Base-by-base conservation (phyloP, 2,113 vertebrate species). In the Semnornis frantzii region DNA sequence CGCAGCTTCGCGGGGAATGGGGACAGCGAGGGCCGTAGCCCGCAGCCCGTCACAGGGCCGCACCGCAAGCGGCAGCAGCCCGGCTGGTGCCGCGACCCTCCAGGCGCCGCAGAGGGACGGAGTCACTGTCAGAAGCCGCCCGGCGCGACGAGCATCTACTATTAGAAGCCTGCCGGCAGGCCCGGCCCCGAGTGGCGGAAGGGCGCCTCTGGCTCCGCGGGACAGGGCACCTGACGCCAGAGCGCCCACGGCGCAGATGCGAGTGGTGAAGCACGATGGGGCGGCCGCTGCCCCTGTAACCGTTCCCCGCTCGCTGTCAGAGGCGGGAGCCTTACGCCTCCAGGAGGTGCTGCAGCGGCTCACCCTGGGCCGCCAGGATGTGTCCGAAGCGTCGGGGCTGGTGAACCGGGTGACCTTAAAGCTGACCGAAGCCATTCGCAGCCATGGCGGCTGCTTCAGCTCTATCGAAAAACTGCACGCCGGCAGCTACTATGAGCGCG, bases 401-500 rank as follows among this genome's bases (percentile, higher is more conserved):
- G 98, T 98, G 54, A 98, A 98, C 44, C 0, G 0, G 2, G 48
- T 97, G 2, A 28, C 94, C 12, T 7, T 33, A 13, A 85, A 12
- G 3, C 83, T 98, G 30, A 15, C 85, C 19, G 60, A 27, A 18
- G 65, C 84, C 3, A 28, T 97, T 81, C 64, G 52, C 5, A 31
- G 6, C n/a, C 14, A 1, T 10, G 63, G 59, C 8, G 18, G 65
- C 7, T 37, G 46, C n/a, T 97, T 98, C 90, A 10, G 42, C 34
- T 68, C 70, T 8, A 39, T 97, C 2, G 2, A 18, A 13, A 31
- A 1, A 25, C 68, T 92, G 10, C 15, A 57, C 27, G 33, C 97
- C 2, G 98, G 98, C n/a, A 98, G 98, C 92, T 98, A 98, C 97
- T 98, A 98, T 24, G 98, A 98, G 74, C 94, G 4, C 5, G 93